These are phyloP conservation scores for Rachycentron canadum DNA, from an alignment of 2,797 vertebrate genomes.

Conservation along the genomic window DNA sequence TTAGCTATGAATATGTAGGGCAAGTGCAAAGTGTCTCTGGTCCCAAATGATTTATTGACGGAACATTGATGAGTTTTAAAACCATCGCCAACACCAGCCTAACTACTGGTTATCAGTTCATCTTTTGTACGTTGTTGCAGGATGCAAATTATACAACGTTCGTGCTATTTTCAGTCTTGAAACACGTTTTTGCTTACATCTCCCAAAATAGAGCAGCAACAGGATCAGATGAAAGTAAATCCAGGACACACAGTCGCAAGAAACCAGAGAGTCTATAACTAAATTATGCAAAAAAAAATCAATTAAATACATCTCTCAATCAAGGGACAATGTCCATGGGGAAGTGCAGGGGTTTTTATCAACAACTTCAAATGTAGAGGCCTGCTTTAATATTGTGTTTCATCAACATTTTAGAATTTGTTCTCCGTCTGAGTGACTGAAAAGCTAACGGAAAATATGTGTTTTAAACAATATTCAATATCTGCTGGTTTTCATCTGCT, in stretches of 20 bases:
- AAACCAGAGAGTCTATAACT: slow-evolving; percentile 45
- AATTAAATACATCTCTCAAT: slow-evolving; percentile 71
- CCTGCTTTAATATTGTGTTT: slow-evolving; percentile 54
- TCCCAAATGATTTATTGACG: slow-evolving; percentile 62
- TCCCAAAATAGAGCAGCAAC: slow-evolving; percentile 27
- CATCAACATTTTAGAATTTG: slow-evolving; percentile 47
- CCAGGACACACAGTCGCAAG: slow-evolving; percentile 38
- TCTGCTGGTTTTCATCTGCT: slow-evolving; percentile 44
- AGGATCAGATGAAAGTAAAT: slow-evolving; percentile 41
- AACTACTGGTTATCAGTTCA: slow-evolving; percentile 14
- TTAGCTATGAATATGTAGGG: slow-evolving; percentile 60
- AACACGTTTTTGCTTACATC: slow-evolving; percentile 5
- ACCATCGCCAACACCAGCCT: slow-evolving; percentile 39
- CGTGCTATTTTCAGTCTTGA: slow-evolving; percentile 21
- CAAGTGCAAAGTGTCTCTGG: slow-evolving; percentile 49
- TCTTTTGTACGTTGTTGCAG: not conserved
- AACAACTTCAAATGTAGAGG: slow-evolving; percentile 66
- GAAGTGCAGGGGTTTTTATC: slow-evolving; percentile 61
- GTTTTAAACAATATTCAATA: slow-evolving; percentile 43
- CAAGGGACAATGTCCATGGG: slow-evolving; percentile 55
- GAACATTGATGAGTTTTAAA: slow-evolving; percentile 56
- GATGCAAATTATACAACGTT: slow-evolving; percentile 9
- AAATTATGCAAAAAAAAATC: slow-evolving; percentile 70
- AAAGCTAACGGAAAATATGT: slow-evolving; percentile 17
- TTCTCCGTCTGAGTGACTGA: slow-evolving; percentile 8